Percentiles rank a stretch among this genome's conserved stretches.
These are phyloP conservation scores for Diprion similis DNA, from an alignment of 1,140 invertebrate species.

Conservation along the genomic window DNA sequence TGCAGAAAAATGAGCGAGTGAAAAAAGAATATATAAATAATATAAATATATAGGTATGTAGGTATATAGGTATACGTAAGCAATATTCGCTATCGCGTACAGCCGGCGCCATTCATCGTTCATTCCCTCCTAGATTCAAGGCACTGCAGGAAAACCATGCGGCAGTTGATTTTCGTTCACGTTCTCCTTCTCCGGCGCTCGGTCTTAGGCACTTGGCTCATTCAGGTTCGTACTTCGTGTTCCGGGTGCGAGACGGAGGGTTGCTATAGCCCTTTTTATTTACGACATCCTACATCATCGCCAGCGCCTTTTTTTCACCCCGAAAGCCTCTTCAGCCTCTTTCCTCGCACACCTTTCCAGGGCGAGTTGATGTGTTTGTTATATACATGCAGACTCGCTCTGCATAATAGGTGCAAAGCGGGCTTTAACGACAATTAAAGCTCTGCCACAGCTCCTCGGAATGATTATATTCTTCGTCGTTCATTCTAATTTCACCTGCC, in stretches of 20 bases:
- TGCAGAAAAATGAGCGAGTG: too few relatives aligned
- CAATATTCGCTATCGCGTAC: too few relatives aligned
- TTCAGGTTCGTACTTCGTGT: background rate
- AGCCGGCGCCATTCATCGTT: background rate
- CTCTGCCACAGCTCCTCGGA: too few relatives aligned
- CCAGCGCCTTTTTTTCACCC: background rate
- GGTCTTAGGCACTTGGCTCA: background rate
- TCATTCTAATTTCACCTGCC: too few relatives aligned
- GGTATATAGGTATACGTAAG: too few relatives aligned
- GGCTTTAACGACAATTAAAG: too few relatives aligned
- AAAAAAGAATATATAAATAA: too few relatives aligned
- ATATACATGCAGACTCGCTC: background rate
- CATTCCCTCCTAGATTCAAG: background rate
- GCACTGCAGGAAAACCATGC: too few relatives aligned
- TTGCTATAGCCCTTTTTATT: conserved; percentile 9
- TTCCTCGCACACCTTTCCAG: too few relatives aligned
- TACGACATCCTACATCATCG: conserved; percentile 14
- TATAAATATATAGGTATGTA: too few relatives aligned
- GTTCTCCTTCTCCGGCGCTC: background rate
- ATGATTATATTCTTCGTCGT: too few relatives aligned
- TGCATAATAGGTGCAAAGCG: background rate
- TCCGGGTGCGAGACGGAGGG: background rate
- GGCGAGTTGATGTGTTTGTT: too few relatives aligned
- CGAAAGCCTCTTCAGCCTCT: background rate
- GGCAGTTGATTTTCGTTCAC: background rate